Evolutionary conservation across 1,140 invertebrate genomes (phyloP).

Genomic region (Harpegnathos saltator): DNA sequence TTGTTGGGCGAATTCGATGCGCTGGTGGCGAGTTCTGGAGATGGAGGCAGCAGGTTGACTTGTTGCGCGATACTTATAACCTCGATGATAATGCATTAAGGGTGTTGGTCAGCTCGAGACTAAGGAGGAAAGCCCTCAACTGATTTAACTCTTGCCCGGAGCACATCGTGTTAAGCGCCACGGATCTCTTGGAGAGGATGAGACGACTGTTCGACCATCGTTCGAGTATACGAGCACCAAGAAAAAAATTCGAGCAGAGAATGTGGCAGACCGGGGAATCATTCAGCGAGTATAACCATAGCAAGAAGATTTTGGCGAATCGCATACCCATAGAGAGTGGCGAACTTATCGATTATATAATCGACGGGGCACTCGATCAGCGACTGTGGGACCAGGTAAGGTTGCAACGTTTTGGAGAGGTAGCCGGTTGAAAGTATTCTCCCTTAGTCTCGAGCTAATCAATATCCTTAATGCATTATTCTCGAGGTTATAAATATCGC

Average conservation of each 20-base stretch:
- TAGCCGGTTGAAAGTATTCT: too few relatives aligned
- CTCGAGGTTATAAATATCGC: too few relatives aligned
- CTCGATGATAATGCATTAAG: not conserved
- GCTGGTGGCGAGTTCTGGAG: not conserved
- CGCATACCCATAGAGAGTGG: not conserved
- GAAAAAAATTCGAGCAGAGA: not conserved
- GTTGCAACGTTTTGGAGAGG: not conserved
- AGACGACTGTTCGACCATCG: slow-evolving; percentile 12
- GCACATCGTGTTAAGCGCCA: not conserved
- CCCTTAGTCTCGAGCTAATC: too few relatives aligned
- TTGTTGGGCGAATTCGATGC: not conserved
- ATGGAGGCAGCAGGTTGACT: not conserved
- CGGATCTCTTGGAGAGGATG: not conserved
- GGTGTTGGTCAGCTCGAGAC: not conserved
- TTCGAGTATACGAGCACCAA: not conserved
- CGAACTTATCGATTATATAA: slow-evolving; percentile 28
- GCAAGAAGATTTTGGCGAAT: not conserved
- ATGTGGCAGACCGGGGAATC: not conserved
- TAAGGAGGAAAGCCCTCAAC: not conserved
- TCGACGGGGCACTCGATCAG: not conserved
- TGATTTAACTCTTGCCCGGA: slow-evolving; percentile 17
- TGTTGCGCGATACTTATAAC: not conserved
- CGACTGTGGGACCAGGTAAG: not conserved
- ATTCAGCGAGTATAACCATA: slow-evolving; percentile 10
- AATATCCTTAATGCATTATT: too few relatives aligned